Base-by-base conservation (phyloP, 1,140 invertebrate genomes). In the Thrips palmi region DNA sequence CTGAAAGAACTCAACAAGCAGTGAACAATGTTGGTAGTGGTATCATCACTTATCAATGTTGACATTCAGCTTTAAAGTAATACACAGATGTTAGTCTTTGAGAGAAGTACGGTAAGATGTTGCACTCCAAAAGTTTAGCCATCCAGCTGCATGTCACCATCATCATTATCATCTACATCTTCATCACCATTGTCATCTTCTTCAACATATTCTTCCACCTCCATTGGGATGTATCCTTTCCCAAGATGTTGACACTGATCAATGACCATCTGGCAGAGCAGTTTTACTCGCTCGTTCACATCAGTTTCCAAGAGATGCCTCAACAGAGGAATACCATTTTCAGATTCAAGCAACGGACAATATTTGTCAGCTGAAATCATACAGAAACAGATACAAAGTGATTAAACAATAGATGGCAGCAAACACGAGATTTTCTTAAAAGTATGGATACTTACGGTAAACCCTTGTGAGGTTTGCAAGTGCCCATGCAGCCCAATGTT, bases 401-500 rank as follows among this genome's bases (percentile, higher is more conserved):
- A 34, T 4, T 20, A 11, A 4, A 14, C 6, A 24, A 21, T n/a
- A 14, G n/a, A 23, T 27, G 15, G 17, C 8, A 35, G 14, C 4
- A n/a, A 18, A 35, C 21, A 10, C 14, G 19, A 19, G 34, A 12
- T 40, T 24, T 3, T 17, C 10, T 14, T 11, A 36, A 36, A 36
- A 36, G 23, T 36, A 40, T 20, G 3, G 25, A 25, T 51, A 78
- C 79, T 77, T 62, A 87, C 82, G 77, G 57, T 87, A 87, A 29
- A 94, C 85, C 48, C 71, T 74, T 10, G 89, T 97, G 14, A 97
- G 67, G 64, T 97, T 97, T 21, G 89, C 88, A 25, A 97, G 63
- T 4, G 91, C 93, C 92, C 92, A 97, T n/a, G 85, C 77, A 2
- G 89, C 87, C 91, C 91, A 96, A 52, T 88, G 74, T 54, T 93